These are phyloP conservation scores for Macroramphosus scolopax DNA, from an alignment of 2,797 vertebrate genomes.

Conservation along the genomic window DNA sequence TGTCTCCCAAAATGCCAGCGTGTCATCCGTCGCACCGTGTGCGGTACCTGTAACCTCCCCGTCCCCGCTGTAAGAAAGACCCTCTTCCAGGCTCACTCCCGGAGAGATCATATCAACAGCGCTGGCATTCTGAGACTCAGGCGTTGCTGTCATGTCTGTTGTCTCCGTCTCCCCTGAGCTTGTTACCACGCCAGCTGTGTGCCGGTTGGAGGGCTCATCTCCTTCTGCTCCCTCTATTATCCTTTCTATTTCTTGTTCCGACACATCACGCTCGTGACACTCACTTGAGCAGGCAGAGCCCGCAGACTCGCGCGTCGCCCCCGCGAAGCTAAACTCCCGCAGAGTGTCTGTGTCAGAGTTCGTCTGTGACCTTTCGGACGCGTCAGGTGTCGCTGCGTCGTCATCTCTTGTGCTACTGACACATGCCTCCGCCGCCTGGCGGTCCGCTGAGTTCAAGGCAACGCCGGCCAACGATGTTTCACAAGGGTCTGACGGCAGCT, in stretches of 20 bases:
- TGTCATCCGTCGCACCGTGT: conserved; percentile 59
- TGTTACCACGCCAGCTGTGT: conserved; percentile 59
- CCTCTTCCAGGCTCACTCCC: conserved; percentile 54
- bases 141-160: conserved; percentile 56
- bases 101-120: conserved; percentile 63
- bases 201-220: conserved; percentile 35
- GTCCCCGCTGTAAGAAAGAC: conserved; percentile 55
- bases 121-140: conserved; percentile 62
- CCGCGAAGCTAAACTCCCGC: conserved; percentile 46
- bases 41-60: conserved; percentile 61
- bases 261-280: conserved; percentile 35
- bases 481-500: conserved; percentile 44
- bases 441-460: conserved; percentile 33
- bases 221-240: conserved; percentile 42
- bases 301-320: conserved; percentile 38
- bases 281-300: conserved; percentile 44
- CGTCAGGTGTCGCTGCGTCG: conserved; percentile 32
- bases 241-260: conserved; percentile 34
- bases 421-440: conserved; percentile 36
- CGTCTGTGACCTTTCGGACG: conserved; percentile 61
- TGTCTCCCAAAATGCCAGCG: conserved; percentile 75
- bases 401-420: conserved; percentile 49
- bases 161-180: conserved; percentile 66
- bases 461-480: conserved; percentile 26
- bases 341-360: conserved; percentile 51